Evolutionary conservation across 2,888 invertebrate genomes (phyloP).

Genomic region (Sceliomorpha sp.): DNA sequence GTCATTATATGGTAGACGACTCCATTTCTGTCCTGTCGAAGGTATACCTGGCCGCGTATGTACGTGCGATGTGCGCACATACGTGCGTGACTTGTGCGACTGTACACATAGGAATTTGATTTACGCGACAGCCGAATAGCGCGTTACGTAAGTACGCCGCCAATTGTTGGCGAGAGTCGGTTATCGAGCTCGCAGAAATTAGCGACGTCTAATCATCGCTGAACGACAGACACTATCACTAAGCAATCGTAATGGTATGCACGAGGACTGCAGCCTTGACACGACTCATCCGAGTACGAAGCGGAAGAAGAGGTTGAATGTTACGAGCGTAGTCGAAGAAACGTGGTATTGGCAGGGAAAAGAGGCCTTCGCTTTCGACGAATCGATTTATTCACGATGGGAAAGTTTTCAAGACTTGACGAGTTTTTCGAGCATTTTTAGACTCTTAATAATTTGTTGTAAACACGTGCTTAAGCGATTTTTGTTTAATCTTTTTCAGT

Average conservation of each 20-base stretch:
- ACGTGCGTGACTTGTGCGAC: conserved; percentile 5
- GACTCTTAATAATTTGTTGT: no score
- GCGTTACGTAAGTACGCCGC: conserved; percentile 24
- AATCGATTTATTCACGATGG: no score
- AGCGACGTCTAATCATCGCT: conserved; percentile 18
- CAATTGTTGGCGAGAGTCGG: conserved; percentile 8
- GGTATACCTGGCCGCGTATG: conserved; percentile 27
- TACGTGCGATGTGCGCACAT: conserved; percentile 4
- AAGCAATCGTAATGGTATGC: conserved; percentile 1
- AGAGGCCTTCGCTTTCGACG: no score
- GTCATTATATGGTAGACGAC: conserved; percentile 55
- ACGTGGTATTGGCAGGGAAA: no score
- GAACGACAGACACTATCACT: conserved; percentile 10
- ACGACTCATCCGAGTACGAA: conserved; percentile 2
- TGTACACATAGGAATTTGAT: conserved; percentile 10
- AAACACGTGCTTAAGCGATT: no score
- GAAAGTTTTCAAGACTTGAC: no score
- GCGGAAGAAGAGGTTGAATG: background rate
- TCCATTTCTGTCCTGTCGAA: conserved; percentile 49
- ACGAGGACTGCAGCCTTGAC: background rate
- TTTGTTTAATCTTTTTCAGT: no score
- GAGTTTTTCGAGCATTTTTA: no score
- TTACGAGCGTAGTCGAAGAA: no score
- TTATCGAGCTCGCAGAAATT: conserved; percentile 8
- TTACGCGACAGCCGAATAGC: conserved; percentile 13